Percentiles rank a stretch among this genome's conserved stretches.
Evolutionary conservation across 37 sponge, comb jelly and placozoan species (phyloP).

Genomic region (Bolinopsis microptera): DNA sequence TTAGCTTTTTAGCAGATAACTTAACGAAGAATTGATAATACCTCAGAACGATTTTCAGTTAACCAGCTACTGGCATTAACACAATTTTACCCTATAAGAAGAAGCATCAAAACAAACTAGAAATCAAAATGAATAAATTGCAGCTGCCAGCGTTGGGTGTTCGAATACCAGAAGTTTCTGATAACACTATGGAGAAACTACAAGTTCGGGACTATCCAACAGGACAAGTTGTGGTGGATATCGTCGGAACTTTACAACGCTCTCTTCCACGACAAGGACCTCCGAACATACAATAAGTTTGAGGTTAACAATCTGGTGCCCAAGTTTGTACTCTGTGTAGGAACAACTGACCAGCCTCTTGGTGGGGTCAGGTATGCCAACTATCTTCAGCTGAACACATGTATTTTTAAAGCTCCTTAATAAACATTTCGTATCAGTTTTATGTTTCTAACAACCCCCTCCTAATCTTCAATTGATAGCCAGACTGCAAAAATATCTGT

Average conservation of each 20-base stretch:
- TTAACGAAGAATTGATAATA: too few species aligned
- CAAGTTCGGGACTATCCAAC: neutral
- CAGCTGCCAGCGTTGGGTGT: neutral
- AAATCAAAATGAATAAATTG: too few species aligned
- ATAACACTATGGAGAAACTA: neutral
- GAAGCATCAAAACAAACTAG: too few species aligned
- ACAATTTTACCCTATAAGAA: too few species aligned
- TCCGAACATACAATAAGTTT: neutral
- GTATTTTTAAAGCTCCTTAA: too few species aligned
- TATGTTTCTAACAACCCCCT: too few species aligned
- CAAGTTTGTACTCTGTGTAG: neutral
- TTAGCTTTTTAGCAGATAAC: too few species aligned
- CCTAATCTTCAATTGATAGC: too few species aligned
- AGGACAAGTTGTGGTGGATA: neutral
- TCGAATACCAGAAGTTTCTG: conserved; percentile 8
- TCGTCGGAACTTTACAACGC: neutral
- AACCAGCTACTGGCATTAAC: too few species aligned
- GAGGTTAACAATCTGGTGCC: neutral
- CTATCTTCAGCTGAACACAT: neutral
- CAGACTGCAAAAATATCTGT: too few species aligned
- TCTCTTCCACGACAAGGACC: neutral
- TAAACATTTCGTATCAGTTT: neutral
- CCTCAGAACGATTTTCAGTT: too few species aligned
- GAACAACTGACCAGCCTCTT: conserved; percentile 19
- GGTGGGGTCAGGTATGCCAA: neutral